phyloP scores from a whole-genome alignment of 1,140 invertebrate genomes.

The Homalodisca vitripennis region DNA sequence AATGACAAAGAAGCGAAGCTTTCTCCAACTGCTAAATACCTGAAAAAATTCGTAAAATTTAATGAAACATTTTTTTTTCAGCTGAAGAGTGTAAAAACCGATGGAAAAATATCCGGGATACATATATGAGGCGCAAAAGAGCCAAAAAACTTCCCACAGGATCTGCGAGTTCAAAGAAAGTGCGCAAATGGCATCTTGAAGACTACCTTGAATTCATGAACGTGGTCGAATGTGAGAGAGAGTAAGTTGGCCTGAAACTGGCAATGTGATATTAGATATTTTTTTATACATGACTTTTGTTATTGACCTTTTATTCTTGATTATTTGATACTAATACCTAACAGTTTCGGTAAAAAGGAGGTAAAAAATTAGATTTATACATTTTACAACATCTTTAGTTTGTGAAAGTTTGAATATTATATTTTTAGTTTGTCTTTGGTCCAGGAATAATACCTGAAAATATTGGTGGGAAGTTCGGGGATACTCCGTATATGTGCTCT shows the following conservation, averaged over 20 bases:
- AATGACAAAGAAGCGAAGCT: not conserved
- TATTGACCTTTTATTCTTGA: not conserved
- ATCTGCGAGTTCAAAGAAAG: constrained; percentile 3
- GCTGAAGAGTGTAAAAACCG: constrained; percentile 15
- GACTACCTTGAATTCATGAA: constrained; percentile 8
- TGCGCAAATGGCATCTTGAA: constrained; percentile 23
- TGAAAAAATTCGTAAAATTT: constrained; percentile 4
- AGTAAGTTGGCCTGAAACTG: constrained; percentile 1
- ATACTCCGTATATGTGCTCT: no score
- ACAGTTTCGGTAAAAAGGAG: no score
- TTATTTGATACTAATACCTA: not conserved
- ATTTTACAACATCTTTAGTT: no score
- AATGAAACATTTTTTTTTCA: not conserved
- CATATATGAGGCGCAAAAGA: constrained; percentile 7
- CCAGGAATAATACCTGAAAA: no score
- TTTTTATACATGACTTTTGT: not conserved
- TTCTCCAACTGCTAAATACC: constrained; percentile 11
- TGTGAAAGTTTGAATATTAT: no score
- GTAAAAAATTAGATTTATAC: no score
- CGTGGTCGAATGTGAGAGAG: constrained; percentile 6
- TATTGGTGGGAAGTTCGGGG: no score
- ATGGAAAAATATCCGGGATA: constrained; percentile 11
- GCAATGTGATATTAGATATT: not conserved
- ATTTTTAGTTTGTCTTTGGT: no score
- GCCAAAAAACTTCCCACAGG: constrained; percentile 15